phyloP scores from a whole-genome alignment of 2,888 invertebrate species.

The Tricholauxania praeusta region DNA sequence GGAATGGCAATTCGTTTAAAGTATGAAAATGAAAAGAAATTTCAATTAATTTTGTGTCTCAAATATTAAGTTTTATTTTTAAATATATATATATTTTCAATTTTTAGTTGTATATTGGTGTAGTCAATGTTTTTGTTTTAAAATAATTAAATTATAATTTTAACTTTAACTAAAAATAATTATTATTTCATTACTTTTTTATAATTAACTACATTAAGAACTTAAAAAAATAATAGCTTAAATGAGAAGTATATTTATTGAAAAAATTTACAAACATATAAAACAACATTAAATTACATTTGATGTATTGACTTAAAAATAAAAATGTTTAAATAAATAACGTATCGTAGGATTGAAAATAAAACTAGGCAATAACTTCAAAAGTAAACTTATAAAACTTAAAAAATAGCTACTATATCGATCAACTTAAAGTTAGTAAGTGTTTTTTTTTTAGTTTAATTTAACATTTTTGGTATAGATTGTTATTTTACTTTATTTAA shows the following conservation, averaged over 20 bases:
- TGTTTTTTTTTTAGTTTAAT: neutral
- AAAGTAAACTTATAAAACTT: neutral
- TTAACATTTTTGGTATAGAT: constrained; percentile 30
- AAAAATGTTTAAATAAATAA: constrained; percentile 24
- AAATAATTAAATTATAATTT: constrained; percentile 13
- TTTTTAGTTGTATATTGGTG: constrained; percentile 21
- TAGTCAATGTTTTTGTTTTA: constrained; percentile 18
- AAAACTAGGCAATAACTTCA: no score
- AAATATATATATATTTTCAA: constrained; percentile 2
- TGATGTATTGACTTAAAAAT: neutral
- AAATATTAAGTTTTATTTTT: constrained; percentile 28
- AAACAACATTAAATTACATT: constrained; percentile 21
- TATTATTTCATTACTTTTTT: constrained; percentile 8
- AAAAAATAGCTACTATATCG: constrained; percentile 1
- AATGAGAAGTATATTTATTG: constrained; percentile 7
- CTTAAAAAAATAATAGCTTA: constrained; percentile 21
- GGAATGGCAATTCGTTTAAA: neutral
- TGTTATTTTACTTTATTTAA: neutral
- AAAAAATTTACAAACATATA: constrained; percentile 29
- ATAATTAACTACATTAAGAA: neutral
- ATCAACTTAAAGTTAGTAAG: neutral
- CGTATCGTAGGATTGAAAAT: neutral
- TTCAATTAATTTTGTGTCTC: constrained; percentile 15
- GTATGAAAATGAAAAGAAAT: neutral
- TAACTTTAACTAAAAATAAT: constrained; percentile 15